Evolutionary conservation across 1,140 invertebrate species (phyloP).

Genomic region (Procambarus virginalis): DNA sequence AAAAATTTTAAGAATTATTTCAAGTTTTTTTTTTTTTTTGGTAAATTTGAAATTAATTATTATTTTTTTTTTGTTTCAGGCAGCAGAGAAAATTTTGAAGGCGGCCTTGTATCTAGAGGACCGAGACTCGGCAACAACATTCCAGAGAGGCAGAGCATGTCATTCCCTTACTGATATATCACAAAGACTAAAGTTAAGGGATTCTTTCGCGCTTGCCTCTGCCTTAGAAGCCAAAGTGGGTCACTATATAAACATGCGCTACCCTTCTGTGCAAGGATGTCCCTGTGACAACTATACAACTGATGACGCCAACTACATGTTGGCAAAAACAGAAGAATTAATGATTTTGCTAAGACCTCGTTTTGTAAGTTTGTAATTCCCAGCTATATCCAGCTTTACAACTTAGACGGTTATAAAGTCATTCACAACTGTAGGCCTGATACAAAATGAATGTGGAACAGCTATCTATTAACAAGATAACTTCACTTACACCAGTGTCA

Average conservation of each 20-base stretch:
- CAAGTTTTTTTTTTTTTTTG: no score
- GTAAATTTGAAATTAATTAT: not conserved
- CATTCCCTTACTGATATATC: not conserved
- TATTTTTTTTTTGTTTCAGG: not conserved
- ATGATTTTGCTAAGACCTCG: not conserved
- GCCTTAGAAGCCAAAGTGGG: not conserved
- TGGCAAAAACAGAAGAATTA: not conserved
- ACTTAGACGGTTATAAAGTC: no score
- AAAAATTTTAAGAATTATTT: no score
- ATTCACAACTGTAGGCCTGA: not conserved
- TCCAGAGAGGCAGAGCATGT: not conserved
- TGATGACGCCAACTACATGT: not conserved
- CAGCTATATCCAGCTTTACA: no score
- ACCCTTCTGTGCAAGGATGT: not conserved
- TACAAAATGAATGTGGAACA: not conserved
- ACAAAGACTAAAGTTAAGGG: not conserved
- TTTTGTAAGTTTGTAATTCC: not conserved
- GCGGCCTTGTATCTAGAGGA: constrained; percentile 2
- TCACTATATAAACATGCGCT: not conserved
- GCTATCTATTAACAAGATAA: not conserved
- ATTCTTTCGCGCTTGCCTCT: not conserved
- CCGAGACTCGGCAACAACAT: not conserved
- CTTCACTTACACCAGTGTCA: no score
- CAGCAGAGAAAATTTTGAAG: constrained; percentile 28
- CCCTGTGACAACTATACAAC: not conserved